Conservation (phyloP, 2,113 vertebrate genomes). For the Lathamus discolor region DNA sequence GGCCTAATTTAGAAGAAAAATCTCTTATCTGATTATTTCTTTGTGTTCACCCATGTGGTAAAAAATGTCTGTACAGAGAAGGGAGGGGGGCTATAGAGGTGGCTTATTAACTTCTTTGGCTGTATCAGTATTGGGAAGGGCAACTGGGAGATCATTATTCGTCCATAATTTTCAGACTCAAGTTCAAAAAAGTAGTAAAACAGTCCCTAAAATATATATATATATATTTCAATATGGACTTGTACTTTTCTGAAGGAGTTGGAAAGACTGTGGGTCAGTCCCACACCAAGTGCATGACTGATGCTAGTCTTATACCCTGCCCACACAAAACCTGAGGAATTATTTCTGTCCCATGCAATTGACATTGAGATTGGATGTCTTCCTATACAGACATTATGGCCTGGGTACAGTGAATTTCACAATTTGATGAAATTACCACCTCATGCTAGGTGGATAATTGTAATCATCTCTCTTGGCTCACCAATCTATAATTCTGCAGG, state of each 20-base stretch:
- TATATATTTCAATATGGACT: background rate
- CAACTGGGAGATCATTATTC: constrained; percentile 46
- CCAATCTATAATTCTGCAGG: background rate
- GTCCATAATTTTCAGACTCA: constrained; percentile 53
- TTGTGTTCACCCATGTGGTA: constrained; percentile 72
- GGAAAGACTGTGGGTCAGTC: background rate
- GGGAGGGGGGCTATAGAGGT: constrained; percentile 44
- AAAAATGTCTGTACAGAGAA: constrained; percentile 68
- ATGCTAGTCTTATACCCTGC: background rate
- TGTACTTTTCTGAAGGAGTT: background rate
- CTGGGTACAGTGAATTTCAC: background rate
- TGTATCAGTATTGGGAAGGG: constrained; percentile 38
- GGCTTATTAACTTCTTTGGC: constrained; percentile 73
- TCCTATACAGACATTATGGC: background rate
- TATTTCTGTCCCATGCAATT: background rate
- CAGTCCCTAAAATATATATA: background rate
- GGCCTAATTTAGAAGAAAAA: constrained; percentile 90
- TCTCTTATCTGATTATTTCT: constrained; percentile 80
- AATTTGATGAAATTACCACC: background rate
- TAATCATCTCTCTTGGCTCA: background rate
- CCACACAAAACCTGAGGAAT: background rate
- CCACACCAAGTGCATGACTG: background rate
- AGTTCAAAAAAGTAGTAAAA: background rate
- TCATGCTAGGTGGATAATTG: background rate
- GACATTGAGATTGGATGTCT: background rate